Evolutionary conservation across 1,140 invertebrate species (phyloP).

Genomic region (Temnothorax nylanderi): DNA sequence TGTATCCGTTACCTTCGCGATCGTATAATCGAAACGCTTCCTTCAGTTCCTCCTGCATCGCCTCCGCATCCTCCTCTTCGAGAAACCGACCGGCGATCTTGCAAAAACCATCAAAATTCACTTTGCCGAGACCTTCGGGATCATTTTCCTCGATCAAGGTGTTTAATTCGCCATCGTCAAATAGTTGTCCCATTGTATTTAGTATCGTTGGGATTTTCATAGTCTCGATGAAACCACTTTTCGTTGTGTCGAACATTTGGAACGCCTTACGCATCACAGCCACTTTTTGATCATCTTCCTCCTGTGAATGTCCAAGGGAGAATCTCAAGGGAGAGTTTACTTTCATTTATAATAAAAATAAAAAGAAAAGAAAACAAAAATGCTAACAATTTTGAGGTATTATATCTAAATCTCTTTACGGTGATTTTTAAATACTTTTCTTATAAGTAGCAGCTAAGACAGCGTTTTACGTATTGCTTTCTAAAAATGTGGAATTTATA

Average conservation of each 20-base stretch:
- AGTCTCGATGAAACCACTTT: slow-evolving; percentile 95
- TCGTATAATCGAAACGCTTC: slow-evolving; percentile 96
- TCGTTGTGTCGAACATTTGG: slow-evolving; percentile 97
- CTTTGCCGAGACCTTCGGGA: slow-evolving; percentile 93
- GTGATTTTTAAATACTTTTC: not conserved
- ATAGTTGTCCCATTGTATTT: slow-evolving; percentile 97
- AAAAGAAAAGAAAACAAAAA: not conserved
- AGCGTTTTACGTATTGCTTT: not conserved
- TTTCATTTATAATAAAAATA: slow-evolving; percentile 18
- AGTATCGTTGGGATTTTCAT: slow-evolving; percentile 95
- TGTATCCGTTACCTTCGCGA: slow-evolving; percentile 96
- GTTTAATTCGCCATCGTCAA: slow-evolving; percentile 94
- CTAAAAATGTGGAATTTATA: not conserved
- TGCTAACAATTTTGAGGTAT: not conserved
- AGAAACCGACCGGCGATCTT: slow-evolving; percentile 95
- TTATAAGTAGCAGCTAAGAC: not conserved
- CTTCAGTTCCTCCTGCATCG: slow-evolving; percentile 97
- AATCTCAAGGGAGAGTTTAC: not conserved
- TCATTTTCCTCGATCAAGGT: slow-evolving; percentile 94
- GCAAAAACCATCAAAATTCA: slow-evolving; percentile 97
- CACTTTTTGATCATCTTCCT: slow-evolving; percentile 93
- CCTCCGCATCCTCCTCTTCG: slow-evolving; percentile 96
- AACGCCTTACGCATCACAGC: slow-evolving; percentile 96
- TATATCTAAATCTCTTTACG: not conserved
- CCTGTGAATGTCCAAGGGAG: slow-evolving; percentile 81